These are phyloP conservation scores for Epicauta chinensis DNA, from an alignment of 1,140 invertebrate species.

Conservation along the genomic window DNA sequence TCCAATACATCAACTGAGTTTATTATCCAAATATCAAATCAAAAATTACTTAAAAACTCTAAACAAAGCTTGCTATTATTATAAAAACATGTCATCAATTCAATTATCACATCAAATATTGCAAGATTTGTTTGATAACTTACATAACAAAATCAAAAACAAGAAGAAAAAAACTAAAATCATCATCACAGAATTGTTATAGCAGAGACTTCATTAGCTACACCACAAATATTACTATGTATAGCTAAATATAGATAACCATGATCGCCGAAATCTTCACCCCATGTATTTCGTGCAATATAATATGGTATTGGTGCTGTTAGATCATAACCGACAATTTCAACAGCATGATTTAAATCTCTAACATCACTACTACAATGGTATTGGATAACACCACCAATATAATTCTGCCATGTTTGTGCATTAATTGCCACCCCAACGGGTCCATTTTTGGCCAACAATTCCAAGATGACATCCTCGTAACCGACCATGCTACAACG, in stretches of 20 bases:
- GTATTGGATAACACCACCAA: conserved; percentile 78
- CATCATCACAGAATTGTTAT: conserved; percentile 23
- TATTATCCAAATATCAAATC: too few species aligned
- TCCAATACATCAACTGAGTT: too few species aligned
- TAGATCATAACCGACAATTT: conserved; percentile 79
- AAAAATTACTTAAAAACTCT: too few species aligned
- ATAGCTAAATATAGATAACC: conserved; percentile 76
- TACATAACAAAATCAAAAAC: too few species aligned
- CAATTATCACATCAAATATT: too few species aligned
- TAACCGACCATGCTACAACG: conserved; percentile 53
- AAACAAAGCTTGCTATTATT: too few species aligned
- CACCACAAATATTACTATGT: conserved; percentile 72
- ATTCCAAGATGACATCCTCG: conserved; percentile 60
- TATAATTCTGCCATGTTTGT: conserved; percentile 79
- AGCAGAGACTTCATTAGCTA: conserved; percentile 48
- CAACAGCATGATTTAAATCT: conserved; percentile 76
- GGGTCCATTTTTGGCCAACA: conserved; percentile 65
- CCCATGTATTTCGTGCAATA: conserved; percentile 85
- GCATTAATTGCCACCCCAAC: conserved; percentile 77
- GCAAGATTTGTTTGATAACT: too few species aligned
- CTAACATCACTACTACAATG: conserved; percentile 60
- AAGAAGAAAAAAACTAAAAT: too few species aligned
- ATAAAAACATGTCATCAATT: too few species aligned
- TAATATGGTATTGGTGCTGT: conserved; percentile 69
- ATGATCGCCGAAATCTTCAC: conserved; percentile 62